These are phyloP conservation scores for Chaetura pelagica DNA, from an alignment of 2,113 vertebrate species.

Conservation along the genomic window DNA sequence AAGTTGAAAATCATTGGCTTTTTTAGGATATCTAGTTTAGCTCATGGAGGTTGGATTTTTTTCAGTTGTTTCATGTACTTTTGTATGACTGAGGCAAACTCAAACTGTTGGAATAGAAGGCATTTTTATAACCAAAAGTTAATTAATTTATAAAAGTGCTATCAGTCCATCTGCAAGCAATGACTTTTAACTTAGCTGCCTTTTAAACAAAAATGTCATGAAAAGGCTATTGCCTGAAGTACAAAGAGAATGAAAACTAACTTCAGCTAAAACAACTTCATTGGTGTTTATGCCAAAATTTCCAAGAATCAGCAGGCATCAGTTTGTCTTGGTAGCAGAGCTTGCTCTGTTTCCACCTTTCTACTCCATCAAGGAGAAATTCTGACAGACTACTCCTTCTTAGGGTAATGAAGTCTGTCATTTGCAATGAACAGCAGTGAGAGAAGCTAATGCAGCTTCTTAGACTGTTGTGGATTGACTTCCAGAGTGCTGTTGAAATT, in stretches of 20 bases:
- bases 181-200: background rate
- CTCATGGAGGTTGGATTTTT: background rate
- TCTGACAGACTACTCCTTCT: background rate
- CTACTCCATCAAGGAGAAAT: background rate
- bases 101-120: background rate
- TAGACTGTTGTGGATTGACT: fast-evolving
- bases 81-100: background rate
- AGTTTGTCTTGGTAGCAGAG: background rate
- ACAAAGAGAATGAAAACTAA: background rate
- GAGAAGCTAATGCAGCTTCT: background rate
- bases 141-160: background rate
- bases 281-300: background rate
- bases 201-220: background rate
- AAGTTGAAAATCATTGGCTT: background rate
- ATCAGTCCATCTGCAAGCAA: background rate
- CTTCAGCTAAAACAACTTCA: background rate
- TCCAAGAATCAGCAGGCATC: background rate
- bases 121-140: background rate
- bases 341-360: background rate
- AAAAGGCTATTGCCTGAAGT: background rate
- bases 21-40: background rate
- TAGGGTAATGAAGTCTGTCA: background rate
- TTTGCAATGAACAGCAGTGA: background rate
- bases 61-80: background rate
- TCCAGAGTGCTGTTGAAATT: background rate